Percentiles rank a stretch among this genome's conserved stretches.
Evolutionary conservation across 2,797 vertebrate species (phyloP).

Genomic region (Cossypha caffra): DNA sequence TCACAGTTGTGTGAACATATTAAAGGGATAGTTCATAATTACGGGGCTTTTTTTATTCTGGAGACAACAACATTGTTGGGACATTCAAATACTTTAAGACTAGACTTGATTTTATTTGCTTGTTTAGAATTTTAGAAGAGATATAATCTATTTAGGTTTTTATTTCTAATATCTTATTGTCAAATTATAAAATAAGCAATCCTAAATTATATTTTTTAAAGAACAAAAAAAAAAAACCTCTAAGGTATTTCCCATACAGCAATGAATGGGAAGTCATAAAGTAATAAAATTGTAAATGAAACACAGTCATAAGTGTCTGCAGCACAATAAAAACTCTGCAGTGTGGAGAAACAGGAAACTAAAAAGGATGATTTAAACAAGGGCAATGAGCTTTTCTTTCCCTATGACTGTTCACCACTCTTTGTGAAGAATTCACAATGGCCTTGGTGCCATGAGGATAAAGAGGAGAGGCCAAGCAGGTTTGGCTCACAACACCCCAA

Average conservation of each 20-base stretch:
- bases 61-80: background rate
- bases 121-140: background rate
- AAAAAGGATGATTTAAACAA: background rate
- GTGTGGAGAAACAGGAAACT: background rate
- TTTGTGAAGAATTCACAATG: background rate
- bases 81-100: background rate
- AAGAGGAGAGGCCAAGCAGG: background rate
- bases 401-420: background rate
- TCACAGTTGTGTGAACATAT: background rate
- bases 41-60: background rate
- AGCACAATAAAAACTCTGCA: background rate
- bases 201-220: background rate
- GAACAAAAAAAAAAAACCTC: accelerated
- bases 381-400: background rate
- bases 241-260: background rate
- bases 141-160: background rate
- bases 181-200: background rate
- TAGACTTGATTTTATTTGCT: background rate
- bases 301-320: background rate
- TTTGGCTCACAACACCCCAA: background rate
- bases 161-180: background rate
- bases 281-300: background rate
- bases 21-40: background rate
- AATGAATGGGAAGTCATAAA: background rate
- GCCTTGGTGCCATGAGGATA: background rate